Evolutionary conservation across 2,113 vertebrate genomes (phyloP).

Genomic region (Dendropsophus ebraccatus): DNA sequence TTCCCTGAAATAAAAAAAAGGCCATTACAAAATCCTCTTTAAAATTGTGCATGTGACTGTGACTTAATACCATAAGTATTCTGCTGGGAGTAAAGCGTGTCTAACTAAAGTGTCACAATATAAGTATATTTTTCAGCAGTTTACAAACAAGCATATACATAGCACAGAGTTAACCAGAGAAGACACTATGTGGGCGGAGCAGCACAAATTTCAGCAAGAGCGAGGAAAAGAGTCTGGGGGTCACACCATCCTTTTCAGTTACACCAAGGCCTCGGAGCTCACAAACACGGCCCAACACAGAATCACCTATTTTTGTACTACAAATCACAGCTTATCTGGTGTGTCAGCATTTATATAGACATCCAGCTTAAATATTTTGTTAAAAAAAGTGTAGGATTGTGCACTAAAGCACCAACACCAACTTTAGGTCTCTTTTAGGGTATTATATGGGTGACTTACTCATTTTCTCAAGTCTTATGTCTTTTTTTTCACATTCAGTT

Average conservation of each 20-base stretch:
- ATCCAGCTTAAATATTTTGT: background rate
- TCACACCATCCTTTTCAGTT: background rate
- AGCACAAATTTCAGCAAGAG: background rate
- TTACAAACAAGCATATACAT: background rate
- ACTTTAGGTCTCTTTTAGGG: background rate
- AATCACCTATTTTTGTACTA: too few relatives aligned
- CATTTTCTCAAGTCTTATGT: background rate
- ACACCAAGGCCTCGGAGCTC: background rate
- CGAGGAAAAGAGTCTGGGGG: too few relatives aligned
- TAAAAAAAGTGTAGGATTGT: background rate
- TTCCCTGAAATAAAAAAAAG: background rate
- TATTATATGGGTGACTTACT: background rate
- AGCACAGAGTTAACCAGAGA: background rate
- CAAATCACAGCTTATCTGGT: too few relatives aligned
- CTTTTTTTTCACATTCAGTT: background rate
- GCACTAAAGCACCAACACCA: background rate
- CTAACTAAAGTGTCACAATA: background rate
- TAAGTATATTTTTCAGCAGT: background rate
- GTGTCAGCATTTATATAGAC: background rate
- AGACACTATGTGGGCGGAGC: background rate
- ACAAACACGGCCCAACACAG: too few relatives aligned
- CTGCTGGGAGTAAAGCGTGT: background rate
- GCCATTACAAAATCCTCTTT: background rate
- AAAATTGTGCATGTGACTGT: background rate
- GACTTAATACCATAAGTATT: background rate